Percentiles rank a stretch among this genome's conserved stretches.
These are phyloP conservation scores for Mormyrops attenuatus DNA, from an alignment of 2,797 vertebrate species.

Conservation along the genomic window DNA sequence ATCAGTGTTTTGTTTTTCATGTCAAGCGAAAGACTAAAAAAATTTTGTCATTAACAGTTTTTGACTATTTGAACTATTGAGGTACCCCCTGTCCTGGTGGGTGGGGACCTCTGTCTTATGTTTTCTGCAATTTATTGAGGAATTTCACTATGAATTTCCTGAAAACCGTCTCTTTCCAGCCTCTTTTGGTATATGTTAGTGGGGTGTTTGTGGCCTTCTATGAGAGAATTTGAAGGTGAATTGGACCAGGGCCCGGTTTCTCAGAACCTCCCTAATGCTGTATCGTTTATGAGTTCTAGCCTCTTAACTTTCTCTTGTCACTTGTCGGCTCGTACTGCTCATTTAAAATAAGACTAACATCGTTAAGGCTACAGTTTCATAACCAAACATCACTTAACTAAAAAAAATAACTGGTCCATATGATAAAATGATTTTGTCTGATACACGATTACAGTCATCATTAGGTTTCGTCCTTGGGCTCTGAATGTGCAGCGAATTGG, in stretches of 20 bases:
- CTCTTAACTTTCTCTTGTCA: too few relatives aligned
- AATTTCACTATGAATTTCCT: neutral
- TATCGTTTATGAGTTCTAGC: too few relatives aligned
- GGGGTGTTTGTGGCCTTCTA: neutral
- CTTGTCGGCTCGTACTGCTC: neutral
- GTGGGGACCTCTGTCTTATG: neutral
- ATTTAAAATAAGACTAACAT: neutral
- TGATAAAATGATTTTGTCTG: neutral
- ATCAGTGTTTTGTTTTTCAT: neutral
- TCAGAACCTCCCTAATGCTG: too few relatives aligned
- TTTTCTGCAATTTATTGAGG: neutral
- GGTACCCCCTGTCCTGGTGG: neutral
- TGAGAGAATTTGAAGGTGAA: neutral
- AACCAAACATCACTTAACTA: neutral
- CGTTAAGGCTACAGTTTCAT: neutral
- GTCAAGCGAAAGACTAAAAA: neutral
- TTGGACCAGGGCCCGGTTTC: neutral
- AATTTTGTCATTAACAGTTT: too few relatives aligned
- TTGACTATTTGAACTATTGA: neutral
- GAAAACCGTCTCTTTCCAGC: neutral
- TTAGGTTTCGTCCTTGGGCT: neutral
- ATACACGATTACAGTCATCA: neutral
- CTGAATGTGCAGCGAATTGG: neutral
- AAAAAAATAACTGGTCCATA: neutral
- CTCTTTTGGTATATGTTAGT: neutral